A percentile compares a stretch with the other conserved stretches of the same genome.
These are phyloP conservation scores for Drosophila tristis DNA, from an alignment of 1,140 invertebrate genomes.

Conservation along the genomic window DNA sequence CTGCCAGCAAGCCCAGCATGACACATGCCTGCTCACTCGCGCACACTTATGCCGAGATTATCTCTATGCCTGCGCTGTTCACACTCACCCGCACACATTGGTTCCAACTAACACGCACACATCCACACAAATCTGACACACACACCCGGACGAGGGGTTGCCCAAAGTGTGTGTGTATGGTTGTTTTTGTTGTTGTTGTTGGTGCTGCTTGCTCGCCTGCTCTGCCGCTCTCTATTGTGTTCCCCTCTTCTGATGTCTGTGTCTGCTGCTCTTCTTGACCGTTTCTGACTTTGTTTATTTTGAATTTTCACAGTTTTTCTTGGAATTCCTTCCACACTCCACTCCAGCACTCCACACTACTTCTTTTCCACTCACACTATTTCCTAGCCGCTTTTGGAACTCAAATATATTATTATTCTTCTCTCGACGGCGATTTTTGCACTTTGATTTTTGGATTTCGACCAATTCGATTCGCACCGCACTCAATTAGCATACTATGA, in stretches of 20 bases:
- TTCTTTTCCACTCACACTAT: conserved; percentile 31
- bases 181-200: conserved; percentile 1
- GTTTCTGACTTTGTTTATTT: conserved; percentile 68
- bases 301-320: conserved; percentile 73
- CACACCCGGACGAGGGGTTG: conserved; percentile 48
- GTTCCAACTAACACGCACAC: conserved; percentile 20
- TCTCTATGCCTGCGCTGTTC: conserved; percentile 25
- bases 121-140: conserved; percentile 39
- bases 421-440: conserved; percentile 53
- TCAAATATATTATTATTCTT: not conserved
- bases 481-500: conserved; percentile 73
- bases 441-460: conserved; percentile 64
- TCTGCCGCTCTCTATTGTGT: conserved; percentile 23
- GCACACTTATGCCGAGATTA: conserved; percentile 17
- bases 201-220: conserved; percentile 21
- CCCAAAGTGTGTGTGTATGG: conserved; percentile 27
- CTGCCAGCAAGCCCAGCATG: conserved; percentile 25
- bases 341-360: not conserved
- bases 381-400: conserved; percentile 10
- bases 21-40: conserved; percentile 28
- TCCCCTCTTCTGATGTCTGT: conserved; percentile 16
- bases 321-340: conserved; percentile 55
- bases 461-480: conserved; percentile 36
- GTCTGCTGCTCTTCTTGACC: conserved; percentile 7
- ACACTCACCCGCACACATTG: conserved; percentile 44